These are phyloP conservation scores for Octopus sinensis DNA, from an alignment of 1,140 invertebrate genomes.

Conservation along the genomic window DNA sequence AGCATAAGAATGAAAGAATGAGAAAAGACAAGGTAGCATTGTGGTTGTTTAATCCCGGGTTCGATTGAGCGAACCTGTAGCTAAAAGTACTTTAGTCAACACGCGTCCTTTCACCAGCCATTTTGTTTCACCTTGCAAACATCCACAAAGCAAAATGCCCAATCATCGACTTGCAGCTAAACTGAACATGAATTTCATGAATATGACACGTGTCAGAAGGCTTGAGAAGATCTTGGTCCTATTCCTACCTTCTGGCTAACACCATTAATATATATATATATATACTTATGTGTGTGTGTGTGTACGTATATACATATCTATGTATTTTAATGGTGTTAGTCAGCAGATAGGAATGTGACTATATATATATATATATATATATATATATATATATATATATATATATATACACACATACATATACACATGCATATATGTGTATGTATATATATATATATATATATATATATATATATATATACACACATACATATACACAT, in stretches of 20 bases:
- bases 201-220: too few species aligned
- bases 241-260: neutral
- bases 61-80: too few species aligned
- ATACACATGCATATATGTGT: neutral
- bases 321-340: neutral
- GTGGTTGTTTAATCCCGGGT: too few species aligned
- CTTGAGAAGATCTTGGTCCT: too few species aligned
- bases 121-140: too few species aligned
- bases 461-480: neutral
- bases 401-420: neutral
- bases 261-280: neutral
- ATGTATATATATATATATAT: neutral
- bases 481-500: neutral
- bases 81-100: too few species aligned
- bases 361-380: constrained; percentile 1
- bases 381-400: neutral
- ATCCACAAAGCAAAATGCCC: too few species aligned
- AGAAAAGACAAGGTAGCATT: too few species aligned
- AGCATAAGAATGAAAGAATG: too few species aligned
- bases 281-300: neutral
- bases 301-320: neutral
- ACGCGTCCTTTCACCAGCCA: too few species aligned
- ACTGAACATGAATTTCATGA: too few species aligned
- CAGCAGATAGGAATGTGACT: neutral
- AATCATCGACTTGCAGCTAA: too few species aligned